Base-by-base conservation (phyloP, 2,888 invertebrate genomes). In the Aleiodes leptofemur region DNA sequence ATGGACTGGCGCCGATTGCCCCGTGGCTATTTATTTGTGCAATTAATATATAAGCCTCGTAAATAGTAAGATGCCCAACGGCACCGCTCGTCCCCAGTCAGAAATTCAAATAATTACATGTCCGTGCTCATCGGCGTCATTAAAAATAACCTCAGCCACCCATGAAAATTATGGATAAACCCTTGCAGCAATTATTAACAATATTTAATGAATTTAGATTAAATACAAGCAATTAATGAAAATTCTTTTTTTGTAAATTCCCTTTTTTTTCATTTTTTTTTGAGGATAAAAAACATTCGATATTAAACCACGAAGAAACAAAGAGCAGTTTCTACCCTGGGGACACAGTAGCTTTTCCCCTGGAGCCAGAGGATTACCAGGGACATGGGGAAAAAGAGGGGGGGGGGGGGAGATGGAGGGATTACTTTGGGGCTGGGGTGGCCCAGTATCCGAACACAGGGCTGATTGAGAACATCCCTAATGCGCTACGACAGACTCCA, bases 401-500 rank as follows among this genome's bases (percentile, higher is more conserved):
- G 82, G 82, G 82, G 64, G 38, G 7, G 48, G 70, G 64, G 48
- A 59, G 29, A 61, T 31, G 57, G 82, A 76, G 84, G 87, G 88
- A 88, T 88, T 88, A 89, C 86, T 83, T 83, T 34, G 72, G 53
- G 86, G 87, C 86, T 84, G 82, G 86, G 87, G 87, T 83, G 83
- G 84, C 83, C 83, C 83, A 82, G 84, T 86, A 85, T 76, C 84
- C 82, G 83, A 87, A 86, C 83, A 84, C 80, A 82, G 82, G 86
- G 83, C 89, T 91, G 91, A 91, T 90, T 90, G 90, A 91, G 90
- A 90, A 90, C 91, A 89, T 90, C 90, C 90, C 90, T 91, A 91
- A 91, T 91, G 89, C 90, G 88, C 85, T 83, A 83, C 90, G 91
- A 91, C 91, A 90, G 90, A 85, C 86, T 90, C 89, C 90, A 90